Conservation (phyloP, 2,888 invertebrate genomes). For the Dasypolia templi region DNA sequence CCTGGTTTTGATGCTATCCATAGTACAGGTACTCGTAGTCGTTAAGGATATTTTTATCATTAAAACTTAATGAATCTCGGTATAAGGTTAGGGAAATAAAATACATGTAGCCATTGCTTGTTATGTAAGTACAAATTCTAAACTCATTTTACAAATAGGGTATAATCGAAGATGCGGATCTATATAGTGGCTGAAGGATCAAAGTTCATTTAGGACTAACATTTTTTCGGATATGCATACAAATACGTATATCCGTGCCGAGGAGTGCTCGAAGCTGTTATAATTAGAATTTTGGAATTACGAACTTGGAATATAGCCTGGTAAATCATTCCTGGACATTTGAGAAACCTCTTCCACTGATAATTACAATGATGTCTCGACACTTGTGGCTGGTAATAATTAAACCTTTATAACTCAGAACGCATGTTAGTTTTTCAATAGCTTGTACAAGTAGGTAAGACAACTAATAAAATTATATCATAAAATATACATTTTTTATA, state of each 20-base stretch:
- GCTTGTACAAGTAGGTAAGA: background rate
- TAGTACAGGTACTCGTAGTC: conserved; percentile 54
- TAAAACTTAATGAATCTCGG: conserved; percentile 38
- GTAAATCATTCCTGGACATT: background rate
- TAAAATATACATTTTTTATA: background rate
- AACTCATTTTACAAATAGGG: background rate
- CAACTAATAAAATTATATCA: background rate
- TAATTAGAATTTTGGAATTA: background rate
- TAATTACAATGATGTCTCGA: background rate
- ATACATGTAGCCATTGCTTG: conserved; percentile 19
- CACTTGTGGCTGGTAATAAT: background rate
- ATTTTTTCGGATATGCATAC: background rate
- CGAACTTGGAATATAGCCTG: background rate
- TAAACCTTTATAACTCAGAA: background rate
- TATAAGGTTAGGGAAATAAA: conserved; percentile 28
- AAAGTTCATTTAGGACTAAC: background rate
- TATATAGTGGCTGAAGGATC: background rate
- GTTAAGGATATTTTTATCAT: conserved; percentile 55
- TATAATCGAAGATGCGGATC: background rate
- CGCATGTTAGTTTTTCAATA: background rate
- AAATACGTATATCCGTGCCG: background rate
- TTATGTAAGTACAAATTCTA: conserved; percentile 11
- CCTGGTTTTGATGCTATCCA: conserved; percentile 51
- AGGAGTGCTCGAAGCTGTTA: background rate
- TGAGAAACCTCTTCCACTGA: background rate